phyloP scores from a whole-genome alignment of 2,113 vertebrate species.

The Nyctereutes procyonoides region DNA sequence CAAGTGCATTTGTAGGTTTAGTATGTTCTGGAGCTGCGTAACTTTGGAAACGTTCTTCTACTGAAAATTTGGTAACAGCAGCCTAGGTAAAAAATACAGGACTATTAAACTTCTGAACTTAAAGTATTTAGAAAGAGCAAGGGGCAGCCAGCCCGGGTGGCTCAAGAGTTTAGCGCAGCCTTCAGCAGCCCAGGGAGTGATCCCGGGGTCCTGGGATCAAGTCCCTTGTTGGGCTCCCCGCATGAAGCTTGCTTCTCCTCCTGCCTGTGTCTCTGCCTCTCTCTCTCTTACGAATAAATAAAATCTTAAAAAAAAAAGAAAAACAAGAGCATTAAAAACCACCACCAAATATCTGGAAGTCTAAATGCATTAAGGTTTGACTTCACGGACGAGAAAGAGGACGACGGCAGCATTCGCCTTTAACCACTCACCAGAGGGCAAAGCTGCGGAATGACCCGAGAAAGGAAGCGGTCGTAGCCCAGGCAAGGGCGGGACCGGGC shows the following conservation, averaged over 20 bases:
- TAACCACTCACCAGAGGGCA: neutral
- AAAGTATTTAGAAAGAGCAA: neutral
- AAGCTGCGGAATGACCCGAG: neutral
- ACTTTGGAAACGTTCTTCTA: neutral
- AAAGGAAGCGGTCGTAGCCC: neutral
- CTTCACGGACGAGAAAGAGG: neutral
- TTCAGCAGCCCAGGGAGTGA: too few species aligned
- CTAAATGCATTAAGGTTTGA: neutral
- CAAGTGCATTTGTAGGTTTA: neutral
- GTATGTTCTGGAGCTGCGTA: neutral
- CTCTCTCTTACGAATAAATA: neutral
- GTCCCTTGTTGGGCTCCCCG: neutral
- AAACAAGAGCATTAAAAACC: neutral
- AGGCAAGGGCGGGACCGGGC: rapidly evolving
- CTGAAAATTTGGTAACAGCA: neutral
- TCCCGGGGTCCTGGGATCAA: neutral
- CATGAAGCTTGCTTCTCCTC: neutral
- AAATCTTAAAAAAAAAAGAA: neutral
- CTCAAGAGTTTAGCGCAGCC: too few species aligned
- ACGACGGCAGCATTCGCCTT: neutral
- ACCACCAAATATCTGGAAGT: neutral
- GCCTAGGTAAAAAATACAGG: neutral
- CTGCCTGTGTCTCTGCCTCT: neutral
- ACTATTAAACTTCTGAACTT: neutral
- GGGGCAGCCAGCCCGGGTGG: too few species aligned